Conservation (phyloP, 1,140 invertebrate genomes). For the Drosophila repleta region DNA sequence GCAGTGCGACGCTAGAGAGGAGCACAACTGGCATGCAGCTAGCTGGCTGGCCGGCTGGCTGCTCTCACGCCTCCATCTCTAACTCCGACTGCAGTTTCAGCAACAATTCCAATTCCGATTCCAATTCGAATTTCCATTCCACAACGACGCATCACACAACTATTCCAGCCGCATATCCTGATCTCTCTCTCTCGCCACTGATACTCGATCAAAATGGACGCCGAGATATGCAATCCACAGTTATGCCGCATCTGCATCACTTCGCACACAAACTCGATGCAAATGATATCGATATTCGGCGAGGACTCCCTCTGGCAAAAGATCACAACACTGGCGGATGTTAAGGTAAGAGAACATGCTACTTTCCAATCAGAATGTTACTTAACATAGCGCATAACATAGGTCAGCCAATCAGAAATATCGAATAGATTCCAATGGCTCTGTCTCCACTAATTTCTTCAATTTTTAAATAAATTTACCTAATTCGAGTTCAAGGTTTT, state of each 20-base stretch:
- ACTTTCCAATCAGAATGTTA: neutral
- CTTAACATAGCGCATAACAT: neutral
- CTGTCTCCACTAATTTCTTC: too few relatives aligned
- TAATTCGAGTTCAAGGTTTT: too few relatives aligned
- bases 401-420: too few relatives aligned
- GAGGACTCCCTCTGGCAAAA: slow-evolving; percentile 82
- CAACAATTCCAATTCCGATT: slow-evolving; percentile 1
- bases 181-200: too few relatives aligned
- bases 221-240: slow-evolving; percentile 60
- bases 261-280: slow-evolving; percentile 64
- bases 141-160: neutral
- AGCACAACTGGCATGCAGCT: slow-evolving; percentile 57
- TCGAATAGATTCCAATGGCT: too few relatives aligned
- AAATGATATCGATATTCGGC: slow-evolving; percentile 82
- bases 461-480: too few relatives aligned
- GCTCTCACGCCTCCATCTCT: slow-evolving; percentile 41
- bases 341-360: slow-evolving; percentile 64
- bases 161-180: slow-evolving; percentile 9
- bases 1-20: slow-evolving; percentile 16
- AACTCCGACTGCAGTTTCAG: slow-evolving; percentile 16
- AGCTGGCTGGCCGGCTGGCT: slow-evolving; percentile 59
- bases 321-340: slow-evolving; percentile 79
- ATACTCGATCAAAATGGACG: slow-evolving; percentile 47
- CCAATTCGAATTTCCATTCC: neutral
- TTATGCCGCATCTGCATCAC: slow-evolving; percentile 81